Evolutionary conservation across 2,888 invertebrate species (phyloP).

Genomic region (Fabriciana adippe): DNA sequence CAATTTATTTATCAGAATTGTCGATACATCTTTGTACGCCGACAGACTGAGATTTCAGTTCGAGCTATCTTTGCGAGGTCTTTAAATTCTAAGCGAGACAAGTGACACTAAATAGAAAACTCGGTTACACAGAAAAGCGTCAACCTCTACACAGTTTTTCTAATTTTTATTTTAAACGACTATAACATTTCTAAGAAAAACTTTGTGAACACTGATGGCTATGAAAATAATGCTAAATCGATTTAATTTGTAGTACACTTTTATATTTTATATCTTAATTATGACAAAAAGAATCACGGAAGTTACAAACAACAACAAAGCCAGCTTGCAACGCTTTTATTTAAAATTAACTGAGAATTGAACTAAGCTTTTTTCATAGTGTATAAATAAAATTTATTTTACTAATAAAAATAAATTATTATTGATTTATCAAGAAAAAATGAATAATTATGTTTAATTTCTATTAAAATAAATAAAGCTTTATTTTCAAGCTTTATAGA

Average conservation of each 20-base stretch:
- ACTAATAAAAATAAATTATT: too few species aligned
- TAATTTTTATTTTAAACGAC: conserved; percentile 31
- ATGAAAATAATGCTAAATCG: conserved; percentile 7
- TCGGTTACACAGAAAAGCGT: conserved; percentile 37
- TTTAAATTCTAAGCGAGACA: conserved; percentile 37
- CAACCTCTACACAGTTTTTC: conserved; percentile 29
- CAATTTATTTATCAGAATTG: conserved; percentile 11
- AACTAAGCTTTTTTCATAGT: too few species aligned
- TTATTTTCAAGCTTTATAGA: neutral
- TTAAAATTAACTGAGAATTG: too few species aligned
- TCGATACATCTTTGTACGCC: conserved; percentile 20
- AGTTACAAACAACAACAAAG: too few species aligned
- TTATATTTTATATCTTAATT: neutral
- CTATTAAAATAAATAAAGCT: too few species aligned
- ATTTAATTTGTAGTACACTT: neutral
- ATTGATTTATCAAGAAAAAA: too few species aligned
- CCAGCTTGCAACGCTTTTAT: too few species aligned
- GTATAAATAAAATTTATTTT: too few species aligned
- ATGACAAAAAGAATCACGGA: neutral
- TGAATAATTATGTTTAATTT: too few species aligned
- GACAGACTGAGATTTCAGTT: conserved; percentile 32
- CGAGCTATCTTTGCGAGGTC: conserved; percentile 33
- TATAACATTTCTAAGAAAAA: conserved; percentile 19
- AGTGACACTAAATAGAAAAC: conserved; percentile 41
- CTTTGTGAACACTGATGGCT: conserved; percentile 18